Evolutionary conservation across 1,140 invertebrate species (phyloP), one percentile per base, ranked within the genome.

Genomic region (Anastrepha obliqua): DNA sequence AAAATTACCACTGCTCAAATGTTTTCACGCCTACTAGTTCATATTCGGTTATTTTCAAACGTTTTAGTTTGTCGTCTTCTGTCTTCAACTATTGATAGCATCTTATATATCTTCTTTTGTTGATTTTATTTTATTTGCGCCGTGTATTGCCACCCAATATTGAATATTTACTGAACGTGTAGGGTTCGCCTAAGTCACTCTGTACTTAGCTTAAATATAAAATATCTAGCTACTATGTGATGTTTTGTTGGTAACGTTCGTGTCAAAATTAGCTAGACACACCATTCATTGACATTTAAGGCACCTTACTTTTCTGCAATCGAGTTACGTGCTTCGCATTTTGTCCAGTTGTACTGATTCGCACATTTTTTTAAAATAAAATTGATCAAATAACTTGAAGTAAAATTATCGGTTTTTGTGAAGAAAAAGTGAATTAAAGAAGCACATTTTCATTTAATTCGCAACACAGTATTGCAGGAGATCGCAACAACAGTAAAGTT

Each of bases 401-500:
- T 65, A 86, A 65, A 65, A n/a, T 59, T 64, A 44, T 86, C 60
- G 85, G 9, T 55, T 55, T 67, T 87, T 20, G 6, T 51, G 11
- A 7, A 9, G 17, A 62, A 13, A 87, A n/a, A 55, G 13, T 87
- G 20, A 20, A 87, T 29, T 58, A 3, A 87, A n/a, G 55, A 51
- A 87, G 44, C 44, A 11, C 17, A 20, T 47, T 17, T 47, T 51
- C 8, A 55, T 87, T 87, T 51, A 81, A 55, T 47, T 81, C 17
- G 7, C n/a, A 58, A 17, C 44, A 81, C n/a, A 11, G 74, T 29
- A 81, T 51, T 55, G 74, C 55, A 74, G n/a, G n/a, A 74, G 86
- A 78, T 74, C n/a, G 67, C 67, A 78, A 78, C 70, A 74, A 39
- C 55, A 87, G 81, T 88, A 81, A 85, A 88, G 87, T 88, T 88